A percentile compares a stretch with the other conserved stretches of the same genome.
Evolutionary conservation across 1,140 invertebrate species (phyloP).

Genomic region (Microvelia longipes): DNA sequence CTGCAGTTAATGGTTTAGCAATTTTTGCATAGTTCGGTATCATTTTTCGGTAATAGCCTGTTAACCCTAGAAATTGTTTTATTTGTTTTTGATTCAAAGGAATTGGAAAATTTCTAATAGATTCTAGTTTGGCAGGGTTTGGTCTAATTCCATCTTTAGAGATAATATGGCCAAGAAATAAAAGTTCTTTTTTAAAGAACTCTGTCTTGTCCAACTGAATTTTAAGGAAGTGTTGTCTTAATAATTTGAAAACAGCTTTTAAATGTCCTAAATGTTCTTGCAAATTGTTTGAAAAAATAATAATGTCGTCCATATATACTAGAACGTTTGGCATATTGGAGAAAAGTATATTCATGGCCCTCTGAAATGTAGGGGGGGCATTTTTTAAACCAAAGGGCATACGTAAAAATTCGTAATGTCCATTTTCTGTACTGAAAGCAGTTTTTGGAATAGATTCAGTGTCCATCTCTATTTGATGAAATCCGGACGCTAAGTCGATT

Average conservation of each 20-base stretch:
- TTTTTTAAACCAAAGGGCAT: constrained; percentile 17
- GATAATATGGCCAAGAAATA: constrained; percentile 27
- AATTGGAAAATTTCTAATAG: constrained; percentile 21
- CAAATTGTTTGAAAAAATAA: constrained; percentile 26
- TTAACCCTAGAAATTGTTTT: constrained; percentile 30
- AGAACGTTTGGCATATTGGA: constrained; percentile 5
- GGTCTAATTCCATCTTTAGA: constrained; percentile 23
- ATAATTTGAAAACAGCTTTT: constrained; percentile 18
- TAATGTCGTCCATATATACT: constrained; percentile 34
- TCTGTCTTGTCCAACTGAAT: constrained; percentile 20
- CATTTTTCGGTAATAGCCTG: constrained; percentile 28
- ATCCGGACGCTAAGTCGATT: constrained; percentile 30
- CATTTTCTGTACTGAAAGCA: constrained; percentile 17
- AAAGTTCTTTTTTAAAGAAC: constrained; percentile 23
- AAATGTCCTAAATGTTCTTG: constrained; percentile 26
- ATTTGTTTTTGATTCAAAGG: constrained; percentile 29
- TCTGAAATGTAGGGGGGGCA: constrained; percentile 12
- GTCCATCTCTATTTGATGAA: constrained; percentile 26
- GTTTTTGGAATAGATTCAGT: constrained; percentile 16
- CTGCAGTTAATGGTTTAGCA: constrained; percentile 22
- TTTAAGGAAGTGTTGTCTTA: constrained; percentile 16
- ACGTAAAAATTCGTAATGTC: constrained; percentile 16
- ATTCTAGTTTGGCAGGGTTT: constrained; percentile 24
- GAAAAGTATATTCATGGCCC: constrained; percentile 25
- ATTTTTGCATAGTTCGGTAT: constrained; percentile 24